Conservation (phyloP, 1,140 invertebrate species). For the Theocolax elegans region DNA sequence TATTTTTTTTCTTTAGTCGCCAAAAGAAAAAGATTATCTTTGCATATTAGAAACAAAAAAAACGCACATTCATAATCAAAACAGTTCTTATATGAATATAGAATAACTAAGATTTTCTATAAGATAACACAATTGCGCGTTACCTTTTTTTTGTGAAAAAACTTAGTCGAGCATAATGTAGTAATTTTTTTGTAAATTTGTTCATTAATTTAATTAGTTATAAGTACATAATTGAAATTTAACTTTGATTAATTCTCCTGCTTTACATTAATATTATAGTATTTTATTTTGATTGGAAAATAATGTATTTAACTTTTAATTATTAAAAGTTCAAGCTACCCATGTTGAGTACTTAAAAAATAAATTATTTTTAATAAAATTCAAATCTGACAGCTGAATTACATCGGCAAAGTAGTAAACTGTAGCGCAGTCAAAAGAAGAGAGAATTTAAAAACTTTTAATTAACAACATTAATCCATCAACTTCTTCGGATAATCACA, state of each 20-base stretch:
- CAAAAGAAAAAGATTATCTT: neutral
- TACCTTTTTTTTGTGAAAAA: neutral
- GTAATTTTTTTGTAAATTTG: neutral
- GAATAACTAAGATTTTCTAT: slow-evolving; percentile 12
- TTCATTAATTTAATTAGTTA: neutral
- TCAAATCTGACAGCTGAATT: no score
- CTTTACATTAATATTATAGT: neutral
- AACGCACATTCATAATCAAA: slow-evolving; percentile 16
- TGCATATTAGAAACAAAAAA: neutral
- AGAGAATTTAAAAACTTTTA: no score
- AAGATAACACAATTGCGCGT: neutral
- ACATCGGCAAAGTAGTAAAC: no score
- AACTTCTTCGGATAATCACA: no score
- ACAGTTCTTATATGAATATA: slow-evolving; percentile 1
- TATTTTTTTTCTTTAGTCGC: neutral
- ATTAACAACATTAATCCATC: no score
- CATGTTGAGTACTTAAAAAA: no score
- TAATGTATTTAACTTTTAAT: no score
- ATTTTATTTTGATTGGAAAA: neutral
- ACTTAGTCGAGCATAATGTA: neutral
- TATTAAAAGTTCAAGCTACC: no score
- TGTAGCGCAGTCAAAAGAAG: no score
- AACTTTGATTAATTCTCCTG: neutral
- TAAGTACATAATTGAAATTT: neutral
- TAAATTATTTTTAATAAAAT: no score